Percentiles rank a stretch among this genome's conserved stretches.
phyloP scores from a whole-genome alignment of 2,113 vertebrate genomes.

The Argyrosomus japonicus region DNA sequence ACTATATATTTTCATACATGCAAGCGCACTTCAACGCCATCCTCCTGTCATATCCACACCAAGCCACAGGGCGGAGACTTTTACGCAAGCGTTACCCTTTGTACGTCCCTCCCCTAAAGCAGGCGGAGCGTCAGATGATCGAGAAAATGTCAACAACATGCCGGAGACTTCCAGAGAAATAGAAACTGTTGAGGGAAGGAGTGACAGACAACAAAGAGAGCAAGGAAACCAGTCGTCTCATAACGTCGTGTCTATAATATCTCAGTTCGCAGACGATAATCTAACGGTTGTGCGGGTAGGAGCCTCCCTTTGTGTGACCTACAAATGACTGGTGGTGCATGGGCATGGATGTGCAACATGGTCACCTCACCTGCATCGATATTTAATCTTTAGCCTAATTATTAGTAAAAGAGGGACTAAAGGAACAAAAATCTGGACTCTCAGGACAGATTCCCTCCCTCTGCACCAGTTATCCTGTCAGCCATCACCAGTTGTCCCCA shows the following conservation, averaged over 20 bases:
- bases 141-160: slow-evolving; percentile 82
- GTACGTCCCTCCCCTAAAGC: slow-evolving; percentile 29
- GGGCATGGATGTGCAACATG: slow-evolving; percentile 9
- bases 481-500: slow-evolving; percentile 1
- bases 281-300: slow-evolving; percentile 82
- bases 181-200: slow-evolving; percentile 4
- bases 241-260: slow-evolving; percentile 77
- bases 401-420: background rate
- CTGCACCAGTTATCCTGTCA: background rate
- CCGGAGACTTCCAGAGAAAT: slow-evolving; percentile 52
- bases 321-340: background rate
- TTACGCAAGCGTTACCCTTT: background rate
- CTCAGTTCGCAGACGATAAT: slow-evolving; percentile 81
- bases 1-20: background rate
- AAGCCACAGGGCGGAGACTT: slow-evolving; percentile 68
- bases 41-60: slow-evolving; percentile 52
- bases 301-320: slow-evolving; percentile 17
- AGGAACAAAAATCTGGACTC: background rate
- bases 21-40: slow-evolving; percentile 14
- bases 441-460: background rate
- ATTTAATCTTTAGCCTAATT: background rate
- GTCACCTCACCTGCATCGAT: background rate
- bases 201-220: slow-evolving; percentile 23
- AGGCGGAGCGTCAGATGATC: slow-evolving; percentile 59
- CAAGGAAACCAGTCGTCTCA: background rate